Conservation (phyloP, 2,797 vertebrate genomes). For the Morus bassanus region DNA sequence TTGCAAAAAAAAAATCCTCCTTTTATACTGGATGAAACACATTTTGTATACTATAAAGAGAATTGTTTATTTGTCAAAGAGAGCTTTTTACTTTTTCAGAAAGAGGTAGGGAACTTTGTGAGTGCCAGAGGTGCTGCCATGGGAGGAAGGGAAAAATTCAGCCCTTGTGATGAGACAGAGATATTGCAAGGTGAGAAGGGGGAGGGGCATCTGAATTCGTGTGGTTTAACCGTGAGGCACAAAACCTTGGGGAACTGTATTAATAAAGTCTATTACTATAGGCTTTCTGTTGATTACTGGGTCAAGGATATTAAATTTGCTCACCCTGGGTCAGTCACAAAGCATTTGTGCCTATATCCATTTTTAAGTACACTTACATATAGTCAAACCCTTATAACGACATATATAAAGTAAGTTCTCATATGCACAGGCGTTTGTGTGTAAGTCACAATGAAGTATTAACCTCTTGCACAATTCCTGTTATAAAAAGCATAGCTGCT, state of each 20-base stretch:
- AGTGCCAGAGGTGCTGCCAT: not conserved
- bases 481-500: not conserved
- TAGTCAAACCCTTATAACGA: not conserved
- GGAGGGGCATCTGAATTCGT: not conserved
- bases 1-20: not conserved
- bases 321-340: not conserved
- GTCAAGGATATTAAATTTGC: not conserved
- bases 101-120: rapidly evolving
- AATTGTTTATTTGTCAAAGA: not conserved
- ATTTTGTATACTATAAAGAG: not conserved
- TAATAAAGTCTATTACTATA: not conserved
- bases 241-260: not conserved
- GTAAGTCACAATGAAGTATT: not conserved
- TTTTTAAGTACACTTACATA: not conserved
- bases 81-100: not conserved
- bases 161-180: not conserved
- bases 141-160: not conserved
- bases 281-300: not conserved
- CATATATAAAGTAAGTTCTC: not conserved
- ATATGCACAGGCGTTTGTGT: not conserved
- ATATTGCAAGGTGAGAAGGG: rapidly evolving
- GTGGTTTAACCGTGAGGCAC: not conserved
- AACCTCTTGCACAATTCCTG: not conserved
- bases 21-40: not conserved
- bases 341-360: not conserved